These are phyloP conservation scores for Chloroclysta siterata DNA, from an alignment of 2,888 invertebrate genomes.

Conservation along the genomic window DNA sequence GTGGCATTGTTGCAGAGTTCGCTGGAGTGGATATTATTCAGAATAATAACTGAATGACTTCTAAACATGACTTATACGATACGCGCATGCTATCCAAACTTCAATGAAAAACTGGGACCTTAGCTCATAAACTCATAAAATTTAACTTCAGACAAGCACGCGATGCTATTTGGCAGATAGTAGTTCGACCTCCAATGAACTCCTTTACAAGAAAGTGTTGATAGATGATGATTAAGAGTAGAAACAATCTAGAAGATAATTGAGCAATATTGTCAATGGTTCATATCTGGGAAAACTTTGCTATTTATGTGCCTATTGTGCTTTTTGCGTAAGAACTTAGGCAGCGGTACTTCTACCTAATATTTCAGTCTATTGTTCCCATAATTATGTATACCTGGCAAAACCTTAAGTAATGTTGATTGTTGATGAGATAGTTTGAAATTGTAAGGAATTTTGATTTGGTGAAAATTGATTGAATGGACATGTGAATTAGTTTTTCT, in stretches of 20 bases:
- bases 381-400: not conserved
- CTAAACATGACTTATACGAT: too few relatives aligned
- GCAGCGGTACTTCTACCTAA: not conserved
- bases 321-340: conserved; percentile 7
- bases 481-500: too few relatives aligned
- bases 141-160: too few relatives aligned
- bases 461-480: too few relatives aligned
- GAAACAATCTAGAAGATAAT: conserved; percentile 6
- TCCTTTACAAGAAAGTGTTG: not conserved
- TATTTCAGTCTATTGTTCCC: conserved; percentile 12
- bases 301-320: conserved; percentile 16
- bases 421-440: not conserved
- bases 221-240: not conserved
- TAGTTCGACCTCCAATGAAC: not conserved
- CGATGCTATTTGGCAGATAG: too few relatives aligned
- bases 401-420: not conserved
- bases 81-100: too few relatives aligned
- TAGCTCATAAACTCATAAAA: too few relatives aligned
- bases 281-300: conserved; percentile 15
- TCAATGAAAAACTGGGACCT: too few relatives aligned
- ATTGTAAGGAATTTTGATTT: too few relatives aligned
- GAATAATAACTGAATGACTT: too few relatives aligned
- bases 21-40: too few relatives aligned
- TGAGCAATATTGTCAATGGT: conserved; percentile 12
- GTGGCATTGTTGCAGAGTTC: too few relatives aligned